Base-by-base conservation (phyloP, 1,140 invertebrate species). In the Papilio xuthus region DNA sequence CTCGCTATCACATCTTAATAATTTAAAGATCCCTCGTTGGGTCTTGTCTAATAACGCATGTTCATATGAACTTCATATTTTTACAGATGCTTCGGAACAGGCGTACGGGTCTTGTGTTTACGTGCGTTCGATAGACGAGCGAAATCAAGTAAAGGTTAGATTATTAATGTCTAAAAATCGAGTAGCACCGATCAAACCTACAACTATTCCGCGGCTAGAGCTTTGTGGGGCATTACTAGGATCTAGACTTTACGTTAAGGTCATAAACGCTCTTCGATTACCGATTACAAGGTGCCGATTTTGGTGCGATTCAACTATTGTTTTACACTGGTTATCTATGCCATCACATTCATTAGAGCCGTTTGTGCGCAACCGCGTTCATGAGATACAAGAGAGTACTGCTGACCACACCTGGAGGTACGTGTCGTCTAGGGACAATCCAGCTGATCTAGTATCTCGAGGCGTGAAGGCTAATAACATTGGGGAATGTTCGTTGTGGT, bases 261-360 rank as follows among this genome's bases (percentile, higher is more conserved):
- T 84, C 12, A 7, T 42, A 15, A 37, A 71, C 9, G 82, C 83
- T 37, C 23, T 84, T 26, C 78, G 73, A 13, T 20, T 80, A n/a
- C 23, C 74, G 1, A 60, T 82, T 4, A 41, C 26, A 60, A 63
- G 28, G 10, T 71, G 41, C 76, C 9, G 13, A 12, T 84, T 77
- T 69, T 87, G 85, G 79, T 83, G 69, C 63, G 85, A 82, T 78
- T 87, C 78, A 0, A 86, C 79, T 13, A 83, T 85, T 53, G 83
- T 83, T 1, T 75, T 89, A 18, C 60, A 81, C 18, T 91, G 89
- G 90, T 56, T 90, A 20, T 77, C 74, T 26, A 82, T 75, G 15
- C 32, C 82, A 20, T 72, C 84, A 37, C 72, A 77, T 32, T 44
- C 12, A 44, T 4, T 44, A 44, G 42, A 44, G 1, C 42, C 42